Evolutionary conservation across 2,797 vertebrate genomes (phyloP).

Genomic region (Selene dorsalis): DNA sequence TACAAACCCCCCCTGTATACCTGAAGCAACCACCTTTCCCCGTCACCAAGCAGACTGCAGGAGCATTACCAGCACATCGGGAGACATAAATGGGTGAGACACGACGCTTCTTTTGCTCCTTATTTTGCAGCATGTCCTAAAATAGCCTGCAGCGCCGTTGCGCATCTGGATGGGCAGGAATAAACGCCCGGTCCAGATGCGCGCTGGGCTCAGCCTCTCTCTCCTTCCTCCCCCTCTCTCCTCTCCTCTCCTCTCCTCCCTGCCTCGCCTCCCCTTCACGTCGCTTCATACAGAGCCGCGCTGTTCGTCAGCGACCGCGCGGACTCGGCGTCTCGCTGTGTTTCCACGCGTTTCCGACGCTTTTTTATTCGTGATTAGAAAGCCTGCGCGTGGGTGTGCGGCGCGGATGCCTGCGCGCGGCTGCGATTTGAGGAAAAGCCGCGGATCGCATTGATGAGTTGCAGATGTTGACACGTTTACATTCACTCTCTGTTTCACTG

Average conservation of each 20-base stretch:
- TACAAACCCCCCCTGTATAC: conserved; percentile 43
- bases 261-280: conserved; percentile 44
- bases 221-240: not conserved
- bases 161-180: conserved; percentile 76
- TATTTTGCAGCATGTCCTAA: conserved; percentile 31
- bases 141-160: conserved; percentile 59
- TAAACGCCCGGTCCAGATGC: conserved; percentile 74
- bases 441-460: conserved; percentile 78
- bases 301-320: conserved; percentile 19
- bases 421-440: conserved; percentile 25
- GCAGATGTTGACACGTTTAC: conserved; percentile 86
- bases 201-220: conserved; percentile 53
- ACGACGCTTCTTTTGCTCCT: conserved; percentile 11
- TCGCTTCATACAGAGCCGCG: conserved; percentile 33
- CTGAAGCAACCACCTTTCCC: conserved; percentile 46
- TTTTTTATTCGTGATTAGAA: conserved; percentile 31
- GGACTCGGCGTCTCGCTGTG: conserved; percentile 4
- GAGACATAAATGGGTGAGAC: conserved; percentile 82
- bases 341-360: conserved; percentile 18
- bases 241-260: not conserved
- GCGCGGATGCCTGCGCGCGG: not conserved
- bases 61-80: conserved; percentile 63
- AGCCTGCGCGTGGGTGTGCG: conserved; percentile 59
- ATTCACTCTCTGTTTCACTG: conserved; percentile 54
- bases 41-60: conserved; percentile 54